These are phyloP conservation scores for Empis livida DNA, from an alignment of 2,888 invertebrate genomes.

Conservation along the genomic window DNA sequence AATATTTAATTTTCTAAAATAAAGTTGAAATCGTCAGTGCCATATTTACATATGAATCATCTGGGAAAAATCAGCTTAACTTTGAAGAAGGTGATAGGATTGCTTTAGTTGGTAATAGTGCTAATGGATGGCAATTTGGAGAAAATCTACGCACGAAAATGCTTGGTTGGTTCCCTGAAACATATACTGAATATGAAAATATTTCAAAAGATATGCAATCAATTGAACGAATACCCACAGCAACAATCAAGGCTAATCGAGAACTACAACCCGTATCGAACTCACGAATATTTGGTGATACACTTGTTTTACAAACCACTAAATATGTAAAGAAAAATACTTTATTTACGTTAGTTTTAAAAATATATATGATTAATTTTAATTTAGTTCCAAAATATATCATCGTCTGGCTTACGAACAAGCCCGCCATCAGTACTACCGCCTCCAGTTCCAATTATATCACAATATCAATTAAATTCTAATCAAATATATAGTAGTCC, in stretches of 20 bases:
- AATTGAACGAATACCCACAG: slow-evolving; percentile 15
- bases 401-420: too few relatives aligned
- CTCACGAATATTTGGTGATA: slow-evolving; percentile 65
- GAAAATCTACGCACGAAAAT: slow-evolving; percentile 84
- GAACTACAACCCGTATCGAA: too few relatives aligned
- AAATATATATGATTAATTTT: too few relatives aligned
- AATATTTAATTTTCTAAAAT: too few relatives aligned
- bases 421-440: too few relatives aligned
- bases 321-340: too few relatives aligned
- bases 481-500: too few relatives aligned
- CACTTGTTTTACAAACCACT: slow-evolving; percentile 41
- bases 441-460: too few relatives aligned
- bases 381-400: too few relatives aligned
- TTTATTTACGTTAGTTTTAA: background rate
- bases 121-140: slow-evolving; percentile 96
- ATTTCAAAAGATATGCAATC: too few relatives aligned
- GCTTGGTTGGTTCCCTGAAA: slow-evolving; percentile 90
- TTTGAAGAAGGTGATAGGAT: slow-evolving; percentile 86
- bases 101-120: slow-evolving; percentile 75
- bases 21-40: slow-evolving; percentile 76
- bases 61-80: slow-evolving; percentile 81
- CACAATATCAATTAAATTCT: too few relatives aligned
- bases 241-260: too few relatives aligned
- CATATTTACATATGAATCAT: slow-evolving; percentile 77
- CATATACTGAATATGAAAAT: slow-evolving; percentile 81